phyloP scores from a whole-genome alignment of 2,797 vertebrate genomes.

The Danio jaintianensis region DNA sequence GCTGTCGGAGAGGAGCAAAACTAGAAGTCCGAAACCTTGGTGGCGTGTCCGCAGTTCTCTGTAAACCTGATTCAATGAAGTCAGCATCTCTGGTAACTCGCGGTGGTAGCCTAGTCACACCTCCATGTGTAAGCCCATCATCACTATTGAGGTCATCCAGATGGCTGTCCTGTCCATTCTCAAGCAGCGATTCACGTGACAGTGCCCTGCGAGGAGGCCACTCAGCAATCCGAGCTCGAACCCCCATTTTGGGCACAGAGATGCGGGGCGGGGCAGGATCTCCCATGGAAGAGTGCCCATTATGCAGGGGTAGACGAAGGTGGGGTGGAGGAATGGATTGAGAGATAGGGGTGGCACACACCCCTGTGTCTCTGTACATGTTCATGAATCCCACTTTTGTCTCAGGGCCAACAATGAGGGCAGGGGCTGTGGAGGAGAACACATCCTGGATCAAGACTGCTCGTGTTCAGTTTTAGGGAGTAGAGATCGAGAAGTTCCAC shows the following conservation, averaged over 20 bases:
- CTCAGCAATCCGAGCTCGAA: conserved; percentile 89
- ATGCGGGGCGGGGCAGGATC: conserved; percentile 71
- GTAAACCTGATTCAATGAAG: conserved; percentile 79
- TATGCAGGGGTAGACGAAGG: conserved; percentile 66
- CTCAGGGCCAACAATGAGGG: conserved; percentile 67
- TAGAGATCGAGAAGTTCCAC: conserved; percentile 63
- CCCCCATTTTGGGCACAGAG: conserved; percentile 93
- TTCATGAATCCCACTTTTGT: conserved; percentile 68
- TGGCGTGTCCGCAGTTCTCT: conserved; percentile 69
- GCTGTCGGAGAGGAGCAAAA: conserved; percentile 83
- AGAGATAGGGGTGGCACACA: conserved; percentile 78
- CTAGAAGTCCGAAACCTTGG: conserved; percentile 62
- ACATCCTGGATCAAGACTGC: conserved; percentile 75
- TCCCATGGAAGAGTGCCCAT: conserved; percentile 77
- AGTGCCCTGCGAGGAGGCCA: conserved; percentile 90
- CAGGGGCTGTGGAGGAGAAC: conserved; percentile 65
- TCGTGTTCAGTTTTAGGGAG: conserved; percentile 52
- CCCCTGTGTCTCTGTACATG: conserved; percentile 78
- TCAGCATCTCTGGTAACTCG: conserved; percentile 86
- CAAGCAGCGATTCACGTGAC: conserved; percentile 83
- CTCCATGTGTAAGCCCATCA: conserved; percentile 66
- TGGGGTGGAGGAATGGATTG: conserved; percentile 72
- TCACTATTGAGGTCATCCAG: conserved; percentile 70
- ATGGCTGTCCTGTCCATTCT: conserved; percentile 74
- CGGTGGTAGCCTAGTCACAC: conserved; percentile 75